Base-by-base conservation (phyloP, 2,888 invertebrate genomes). In the Uropetala carovei region DNA sequence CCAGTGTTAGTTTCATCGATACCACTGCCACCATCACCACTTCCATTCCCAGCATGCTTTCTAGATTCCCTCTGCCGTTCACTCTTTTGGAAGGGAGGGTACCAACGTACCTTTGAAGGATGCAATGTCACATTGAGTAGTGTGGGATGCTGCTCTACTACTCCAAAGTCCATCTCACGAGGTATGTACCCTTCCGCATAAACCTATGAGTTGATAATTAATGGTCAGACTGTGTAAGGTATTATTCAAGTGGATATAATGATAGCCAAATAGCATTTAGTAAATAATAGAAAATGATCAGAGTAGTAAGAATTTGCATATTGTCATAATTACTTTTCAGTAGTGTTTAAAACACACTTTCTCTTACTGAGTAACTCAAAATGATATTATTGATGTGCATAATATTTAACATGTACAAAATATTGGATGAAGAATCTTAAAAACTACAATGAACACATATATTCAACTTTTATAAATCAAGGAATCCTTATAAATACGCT, bases 121-220 rank as follows among this genome's bases (percentile, higher is more conserved):
- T 97, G 97, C 93, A 98, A 95, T 13, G 98, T 98, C 75, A 98
- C 96, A 95, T 98, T 98, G 85, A 98, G 95, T 92, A 97, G 95
- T 3, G 98, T 98, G 7, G 98, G 98, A 95, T 98, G 98, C 94
- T 97, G 97, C 93, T 98, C 98, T 89, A 97, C 97, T 13, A 98
- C 98, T 95, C 97, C 97, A 94, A 98, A 98, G 94, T 98, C 98
- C 57, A 98, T 96, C 95, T 98, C 98, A 94, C 97, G 96, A 0
- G 98, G 98, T 82, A 97, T 96, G 94, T 97, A 98, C 81, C 98
- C 98, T 94, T 98, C 98, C 59, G 98, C 98, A 94, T 97, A 97
- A 18, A 98, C 97, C 98, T 98, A 94, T 7, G 94, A 93, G 7
- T 64, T 64, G 13, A 64, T 11, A 64, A 64, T 64, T 18, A 64